Conservation (phyloP, 2,797 vertebrate genomes). For the Craterocephalus amniculus region DNA sequence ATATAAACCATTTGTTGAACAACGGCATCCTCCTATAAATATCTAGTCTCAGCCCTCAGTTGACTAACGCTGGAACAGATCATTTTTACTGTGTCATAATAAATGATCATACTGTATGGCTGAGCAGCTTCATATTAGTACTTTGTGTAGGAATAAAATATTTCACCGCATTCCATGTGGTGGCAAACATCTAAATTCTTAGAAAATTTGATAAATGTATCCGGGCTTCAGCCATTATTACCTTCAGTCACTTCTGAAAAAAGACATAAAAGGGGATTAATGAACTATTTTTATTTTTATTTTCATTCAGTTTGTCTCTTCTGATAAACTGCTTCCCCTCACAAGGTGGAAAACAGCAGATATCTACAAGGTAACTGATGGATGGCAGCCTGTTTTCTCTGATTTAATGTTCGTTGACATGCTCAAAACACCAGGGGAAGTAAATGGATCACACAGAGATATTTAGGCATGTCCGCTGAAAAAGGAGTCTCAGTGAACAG, state of each 20-base stretch:
- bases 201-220: not conserved
- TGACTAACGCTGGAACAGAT: not conserved
- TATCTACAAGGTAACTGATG: conserved; percentile 29
- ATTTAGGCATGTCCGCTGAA: conserved; percentile 21
- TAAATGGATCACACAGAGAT: conserved; percentile 24
- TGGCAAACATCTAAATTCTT: not conserved
- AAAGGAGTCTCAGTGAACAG: conserved; percentile 8
- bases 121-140: not conserved
- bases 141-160: not conserved
- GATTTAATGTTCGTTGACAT: conserved; percentile 6
- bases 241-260: not conserved
- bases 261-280: not conserved
- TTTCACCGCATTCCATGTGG: not conserved
- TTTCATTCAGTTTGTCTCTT: not conserved
- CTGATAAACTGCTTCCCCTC: not conserved
- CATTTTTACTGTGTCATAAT: not conserved
- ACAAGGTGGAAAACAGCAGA: not conserved
- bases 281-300: not conserved
- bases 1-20: not conserved
- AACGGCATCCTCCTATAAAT: not conserved
- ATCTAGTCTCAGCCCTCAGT: not conserved
- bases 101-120: not conserved
- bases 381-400: conserved; percentile 6
- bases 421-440: conserved; percentile 20
- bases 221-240: not conserved